Conservation (phyloP, 2,797 vertebrate genomes). For the Bucorvus abyssinicus region DNA sequence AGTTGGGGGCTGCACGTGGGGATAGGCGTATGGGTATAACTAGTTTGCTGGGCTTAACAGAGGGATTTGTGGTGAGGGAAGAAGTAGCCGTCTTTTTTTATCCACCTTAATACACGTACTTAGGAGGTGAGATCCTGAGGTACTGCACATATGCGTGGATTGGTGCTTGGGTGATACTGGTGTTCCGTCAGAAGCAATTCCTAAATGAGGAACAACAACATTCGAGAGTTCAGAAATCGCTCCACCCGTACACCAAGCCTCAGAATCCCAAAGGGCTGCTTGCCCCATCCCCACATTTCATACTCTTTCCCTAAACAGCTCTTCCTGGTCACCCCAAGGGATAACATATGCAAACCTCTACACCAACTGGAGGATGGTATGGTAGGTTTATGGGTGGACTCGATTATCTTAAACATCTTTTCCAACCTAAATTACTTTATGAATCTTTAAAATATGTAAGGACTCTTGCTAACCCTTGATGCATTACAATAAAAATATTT, state of each 20-base stretch:
- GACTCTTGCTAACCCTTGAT: neutral
- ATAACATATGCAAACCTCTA: neutral
- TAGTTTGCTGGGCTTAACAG: neutral
- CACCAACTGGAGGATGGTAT: fast-evolving
- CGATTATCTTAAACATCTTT: neutral
- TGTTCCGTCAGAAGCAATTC: neutral
- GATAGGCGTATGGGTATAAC: neutral
- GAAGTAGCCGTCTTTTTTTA: neutral
- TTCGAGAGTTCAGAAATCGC: neutral
- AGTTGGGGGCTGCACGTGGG: neutral
- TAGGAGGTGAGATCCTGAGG: neutral
- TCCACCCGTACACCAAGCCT: neutral
- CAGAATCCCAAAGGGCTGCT: neutral
- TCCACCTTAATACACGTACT: neutral
- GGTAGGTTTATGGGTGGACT: neutral
- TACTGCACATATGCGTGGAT: neutral
- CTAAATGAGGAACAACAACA: neutral
- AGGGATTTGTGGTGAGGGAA: neutral
- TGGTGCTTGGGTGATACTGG: neutral
- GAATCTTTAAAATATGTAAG: neutral
- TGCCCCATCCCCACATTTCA: neutral
- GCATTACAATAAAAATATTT: neutral
- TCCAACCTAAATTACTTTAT: neutral
- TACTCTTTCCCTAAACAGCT: neutral
- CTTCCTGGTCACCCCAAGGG: neutral